Evolutionary conservation across 2,888 invertebrate genomes (phyloP), one percentile per base, ranked within the genome.

Genomic region (Aporophyla lueneburgensis): DNA sequence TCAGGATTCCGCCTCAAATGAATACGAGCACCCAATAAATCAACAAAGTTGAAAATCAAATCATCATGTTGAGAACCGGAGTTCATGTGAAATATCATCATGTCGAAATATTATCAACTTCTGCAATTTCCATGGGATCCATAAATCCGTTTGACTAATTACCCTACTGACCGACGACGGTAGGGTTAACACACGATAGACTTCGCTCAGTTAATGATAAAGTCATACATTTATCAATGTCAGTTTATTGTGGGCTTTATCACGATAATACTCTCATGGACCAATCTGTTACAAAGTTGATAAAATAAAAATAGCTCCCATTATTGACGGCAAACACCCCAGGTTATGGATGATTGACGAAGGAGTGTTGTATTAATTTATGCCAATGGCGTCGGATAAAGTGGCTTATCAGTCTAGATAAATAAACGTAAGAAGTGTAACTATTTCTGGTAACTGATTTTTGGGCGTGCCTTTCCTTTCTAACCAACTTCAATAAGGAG

Each of bases 151-250:
- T 67, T 79, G 40, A 78, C 74, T 77, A 81, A 88, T 81, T 79
- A 86, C 61, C 59, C 24, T 63, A 58, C 54, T 56, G 66, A 59
- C 71, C 21, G 19, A 61, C 67, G n/a, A 65, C 68, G 27, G 62
- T 71, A 66, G 65, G 70, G 65, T 61, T n/a, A 40, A 51, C 61
- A 61, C 40, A 68, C 51, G 16, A 79, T 21, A 56, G 6, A 71
- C 67, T 54, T 70, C 19, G 19, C 53, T 40, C 27, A 51, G 61
- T 58, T 80, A 85, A 74, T 71, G 14, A 81, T 77, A 83, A 78
- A 86, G 67, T 81, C 81, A 69, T 80, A 81, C 81, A 88, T 89
- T 81, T 71, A 84, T 87, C 88, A 87, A 73, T 79, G 86, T 88
- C 88, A 81, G 76, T 80, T 88, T 77, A 80, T 78, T 78, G 63